A percentile compares a stretch with the other conserved stretches of the same genome.
These are phyloP conservation scores for Gymnocheta viridis DNA, from an alignment of 2,888 invertebrate species.

Conservation along the genomic window DNA sequence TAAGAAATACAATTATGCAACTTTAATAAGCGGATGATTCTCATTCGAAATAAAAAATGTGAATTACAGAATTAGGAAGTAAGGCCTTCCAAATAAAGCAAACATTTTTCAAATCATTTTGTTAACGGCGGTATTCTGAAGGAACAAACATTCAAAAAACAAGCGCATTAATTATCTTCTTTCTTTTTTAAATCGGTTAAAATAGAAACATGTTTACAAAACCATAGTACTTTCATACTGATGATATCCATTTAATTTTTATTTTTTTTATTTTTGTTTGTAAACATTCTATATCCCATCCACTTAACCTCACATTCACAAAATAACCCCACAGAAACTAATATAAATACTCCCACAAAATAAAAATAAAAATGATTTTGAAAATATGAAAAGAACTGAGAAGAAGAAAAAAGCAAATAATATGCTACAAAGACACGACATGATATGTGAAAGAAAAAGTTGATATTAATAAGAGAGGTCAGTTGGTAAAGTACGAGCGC, in stretches of 20 bases:
- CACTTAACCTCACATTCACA: not conserved
- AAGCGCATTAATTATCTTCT: no score
- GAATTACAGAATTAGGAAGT: no score
- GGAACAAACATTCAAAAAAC: no score
- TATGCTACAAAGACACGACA: not conserved
- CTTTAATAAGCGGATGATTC: no score
- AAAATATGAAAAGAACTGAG: conserved; percentile 27
- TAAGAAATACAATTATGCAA: no score
- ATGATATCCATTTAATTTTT: not conserved
- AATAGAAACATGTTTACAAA: not conserved
- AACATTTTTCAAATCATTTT: no score
- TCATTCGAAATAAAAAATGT: no score
- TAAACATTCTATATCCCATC: not conserved
- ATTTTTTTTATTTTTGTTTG: not conserved
- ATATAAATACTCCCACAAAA: not conserved
- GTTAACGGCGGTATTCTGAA: no score
- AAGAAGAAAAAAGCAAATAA: not conserved
- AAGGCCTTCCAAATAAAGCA: no score
- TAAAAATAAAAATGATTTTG: conserved; percentile 11
- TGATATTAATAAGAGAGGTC: conserved; percentile 70
- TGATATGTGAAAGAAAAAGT: conserved; percentile 9
- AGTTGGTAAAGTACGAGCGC: conserved; percentile 71
- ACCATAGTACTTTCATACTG: not conserved
- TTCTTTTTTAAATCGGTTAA: no score
- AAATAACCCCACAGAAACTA: not conserved